phyloP scores from a whole-genome alignment of 2,797 vertebrate genomes.

The Microctenopoma steveboyesi region DNA sequence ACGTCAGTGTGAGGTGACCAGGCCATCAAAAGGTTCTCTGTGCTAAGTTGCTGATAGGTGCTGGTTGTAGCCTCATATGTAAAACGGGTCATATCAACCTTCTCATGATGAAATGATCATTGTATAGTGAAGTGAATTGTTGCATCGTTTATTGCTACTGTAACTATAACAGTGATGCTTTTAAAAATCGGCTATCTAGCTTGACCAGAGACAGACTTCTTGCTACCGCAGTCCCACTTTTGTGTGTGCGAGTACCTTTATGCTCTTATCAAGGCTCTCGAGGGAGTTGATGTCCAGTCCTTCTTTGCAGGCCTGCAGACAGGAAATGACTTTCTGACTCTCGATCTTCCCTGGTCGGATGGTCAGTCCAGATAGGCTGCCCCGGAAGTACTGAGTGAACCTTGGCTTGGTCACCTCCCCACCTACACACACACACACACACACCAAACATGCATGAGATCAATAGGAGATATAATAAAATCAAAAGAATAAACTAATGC shows the following conservation, averaged over 20 bases:
- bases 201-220: not conserved
- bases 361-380: conserved; percentile 95
- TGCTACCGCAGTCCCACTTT: not conserved
- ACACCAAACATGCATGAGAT: not conserved
- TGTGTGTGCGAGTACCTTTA: conserved; percentile 86
- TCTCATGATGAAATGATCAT: not conserved
- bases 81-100: no score
- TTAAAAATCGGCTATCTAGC: not conserved
- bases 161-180: not conserved
- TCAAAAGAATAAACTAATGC: not conserved
- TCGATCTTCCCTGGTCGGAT: conserved; percentile 95
- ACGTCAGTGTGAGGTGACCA: not conserved
- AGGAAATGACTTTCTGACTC: conserved; percentile 97
- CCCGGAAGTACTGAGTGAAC: conserved; percentile 96
- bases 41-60: no score
- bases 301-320: conserved; percentile 97
- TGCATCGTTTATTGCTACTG: not conserved
- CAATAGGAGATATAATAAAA: not conserved
- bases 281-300: conserved; percentile 96
- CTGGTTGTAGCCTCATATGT: no score
- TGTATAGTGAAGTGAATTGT: not conserved
- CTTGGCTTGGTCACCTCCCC: conserved; percentile 93
- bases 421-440: conserved; percentile 77
- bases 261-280: conserved; percentile 91
- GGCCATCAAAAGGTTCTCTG: no score